Percentiles rank a stretch among this genome's conserved stretches.
These are phyloP conservation scores for Triplophysa rosa DNA, from an alignment of 2,113 vertebrate genomes.

Conservation along the genomic window DNA sequence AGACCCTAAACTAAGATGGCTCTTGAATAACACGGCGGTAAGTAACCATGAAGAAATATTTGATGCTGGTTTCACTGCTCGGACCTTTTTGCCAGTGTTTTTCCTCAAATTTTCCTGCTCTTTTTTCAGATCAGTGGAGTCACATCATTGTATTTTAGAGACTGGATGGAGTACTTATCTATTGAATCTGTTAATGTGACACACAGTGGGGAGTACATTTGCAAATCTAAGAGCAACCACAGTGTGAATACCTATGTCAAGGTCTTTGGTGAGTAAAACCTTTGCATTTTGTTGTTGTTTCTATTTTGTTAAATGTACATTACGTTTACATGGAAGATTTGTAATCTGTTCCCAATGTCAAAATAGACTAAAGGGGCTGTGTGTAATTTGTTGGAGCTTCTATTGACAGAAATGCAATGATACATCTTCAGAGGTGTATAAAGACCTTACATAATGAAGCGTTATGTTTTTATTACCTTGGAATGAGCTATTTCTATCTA, in stretches of 20 bases:
- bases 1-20: neutral
- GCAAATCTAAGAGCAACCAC: conserved; percentile 61
- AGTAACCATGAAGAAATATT: conserved; percentile 1
- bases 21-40: conserved; percentile 45
- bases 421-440: too few relatives aligned
- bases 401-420: too few relatives aligned
- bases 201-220: conserved; percentile 78
- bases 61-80: neutral
- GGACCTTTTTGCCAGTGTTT: neutral
- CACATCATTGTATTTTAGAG: fast-evolving
- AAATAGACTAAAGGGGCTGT: neutral
- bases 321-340: neutral
- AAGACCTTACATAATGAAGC: too few relatives aligned
- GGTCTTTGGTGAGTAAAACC: conserved; percentile 74
- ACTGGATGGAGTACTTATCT: conserved; percentile 23
- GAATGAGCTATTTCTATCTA: too few relatives aligned
- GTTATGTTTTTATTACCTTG: too few relatives aligned
- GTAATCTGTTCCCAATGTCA: neutral
- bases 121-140: conserved; percentile 57
- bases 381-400: too few relatives aligned
- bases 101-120: neutral
- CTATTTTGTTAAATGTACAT: too few relatives aligned
- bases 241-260: conserved; percentile 72
- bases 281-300: too few relatives aligned
- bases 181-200: conserved; percentile 53